These are phyloP conservation scores for Spilosoma lubricipeda DNA, from an alignment of 2,888 invertebrate species.

Conservation along the genomic window DNA sequence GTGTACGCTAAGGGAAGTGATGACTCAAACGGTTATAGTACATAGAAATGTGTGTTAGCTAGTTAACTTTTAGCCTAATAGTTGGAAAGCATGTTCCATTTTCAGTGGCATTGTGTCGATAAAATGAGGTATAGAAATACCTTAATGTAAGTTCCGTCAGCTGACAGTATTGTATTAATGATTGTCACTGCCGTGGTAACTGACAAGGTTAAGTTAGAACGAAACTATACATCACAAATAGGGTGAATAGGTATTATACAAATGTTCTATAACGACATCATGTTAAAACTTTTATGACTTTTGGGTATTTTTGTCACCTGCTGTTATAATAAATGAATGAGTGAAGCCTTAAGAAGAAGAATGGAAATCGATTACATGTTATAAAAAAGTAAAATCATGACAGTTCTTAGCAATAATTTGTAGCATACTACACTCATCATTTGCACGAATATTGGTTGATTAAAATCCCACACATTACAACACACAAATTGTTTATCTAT, in stretches of 20 bases:
- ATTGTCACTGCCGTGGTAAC: neutral
- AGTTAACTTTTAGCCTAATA: neutral
- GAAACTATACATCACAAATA: neutral
- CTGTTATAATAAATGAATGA: neutral
- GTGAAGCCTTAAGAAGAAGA: no score
- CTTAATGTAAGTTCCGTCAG: slow-evolving; percentile 19
- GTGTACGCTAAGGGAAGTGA: neutral
- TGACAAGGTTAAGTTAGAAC: slow-evolving; percentile 1
- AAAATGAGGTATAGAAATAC: slow-evolving; percentile 3
- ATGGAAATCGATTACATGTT: neutral
- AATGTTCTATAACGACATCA: neutral
- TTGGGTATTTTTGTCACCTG: neutral
- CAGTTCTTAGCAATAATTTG: no score
- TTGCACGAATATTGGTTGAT: no score
- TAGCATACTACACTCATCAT: no score
- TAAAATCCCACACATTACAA: no score
- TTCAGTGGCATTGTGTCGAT: slow-evolving; percentile 4
- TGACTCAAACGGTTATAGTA: neutral
- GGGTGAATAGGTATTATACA: neutral
- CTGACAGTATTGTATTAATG: slow-evolving; percentile 12
- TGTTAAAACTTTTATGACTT: neutral
- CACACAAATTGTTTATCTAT: no score
- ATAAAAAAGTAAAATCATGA: neutral
- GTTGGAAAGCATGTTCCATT: neutral
- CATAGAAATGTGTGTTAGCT: neutral